These are phyloP conservation scores for Eilema caniola DNA, from an alignment of 2,888 invertebrate species.

Conservation along the genomic window DNA sequence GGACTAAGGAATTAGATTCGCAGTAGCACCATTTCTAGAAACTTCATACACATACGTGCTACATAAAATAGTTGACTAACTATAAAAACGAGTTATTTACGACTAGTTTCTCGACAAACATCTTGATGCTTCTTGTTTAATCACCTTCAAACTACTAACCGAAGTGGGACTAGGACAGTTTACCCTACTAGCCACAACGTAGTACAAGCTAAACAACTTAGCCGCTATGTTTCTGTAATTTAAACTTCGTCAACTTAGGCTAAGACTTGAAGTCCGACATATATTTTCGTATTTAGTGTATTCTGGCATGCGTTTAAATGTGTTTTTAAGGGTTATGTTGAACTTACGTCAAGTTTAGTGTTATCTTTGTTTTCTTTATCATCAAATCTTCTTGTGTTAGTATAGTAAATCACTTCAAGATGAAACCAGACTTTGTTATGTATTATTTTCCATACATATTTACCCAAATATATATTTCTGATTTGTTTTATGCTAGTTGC, in stretches of 20 bases:
- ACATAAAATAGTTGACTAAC: background rate
- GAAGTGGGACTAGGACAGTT: conserved; percentile 44
- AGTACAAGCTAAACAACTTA: conserved; percentile 47
- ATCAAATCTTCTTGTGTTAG: background rate
- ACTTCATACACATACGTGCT: background rate
- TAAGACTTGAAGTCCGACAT: conserved; percentile 6
- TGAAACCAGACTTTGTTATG: background rate
- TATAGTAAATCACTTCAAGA: background rate
- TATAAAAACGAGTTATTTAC: conserved; percentile 45
- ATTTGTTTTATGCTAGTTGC: no score
- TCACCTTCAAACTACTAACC: conserved; percentile 48
- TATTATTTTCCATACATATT: background rate
- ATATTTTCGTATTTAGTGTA: background rate
- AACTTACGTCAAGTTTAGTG: background rate
- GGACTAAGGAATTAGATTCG: background rate
- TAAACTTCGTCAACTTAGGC: conserved; percentile 47
- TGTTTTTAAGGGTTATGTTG: background rate
- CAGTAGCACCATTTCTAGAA: background rate
- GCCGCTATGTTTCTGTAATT: conserved; percentile 49
- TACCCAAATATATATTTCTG: no score
- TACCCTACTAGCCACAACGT: conserved; percentile 47
- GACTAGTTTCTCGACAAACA: conserved; percentile 40
- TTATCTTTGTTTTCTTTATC: background rate
- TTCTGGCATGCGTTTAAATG: background rate
- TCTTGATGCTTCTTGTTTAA: conserved; percentile 52